Evolutionary conservation across 2,888 invertebrate genomes (phyloP), one percentile per base, ranked within the genome.

Genomic region (Ophion ellenae): DNA sequence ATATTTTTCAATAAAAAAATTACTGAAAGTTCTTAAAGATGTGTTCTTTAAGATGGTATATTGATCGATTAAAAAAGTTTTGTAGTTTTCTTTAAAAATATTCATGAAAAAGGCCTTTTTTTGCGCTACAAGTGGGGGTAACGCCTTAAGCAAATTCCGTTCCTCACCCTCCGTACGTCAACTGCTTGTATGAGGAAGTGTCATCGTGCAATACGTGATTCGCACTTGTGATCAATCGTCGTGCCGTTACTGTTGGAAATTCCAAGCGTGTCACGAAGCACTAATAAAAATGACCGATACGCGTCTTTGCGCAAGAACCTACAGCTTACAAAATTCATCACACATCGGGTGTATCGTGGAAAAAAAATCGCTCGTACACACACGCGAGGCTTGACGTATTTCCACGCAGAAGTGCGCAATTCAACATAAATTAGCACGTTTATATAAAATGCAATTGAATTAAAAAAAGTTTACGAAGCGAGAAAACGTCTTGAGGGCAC

Each of bases 181-280:
- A 53, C 11, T 71, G 11, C 24, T 17, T 66, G 53, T 36, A 63
- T 20, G 14, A 74, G 69, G 40, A 73, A 85, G 57, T 79, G 64
- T 70, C 75, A 57, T 69, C 45, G 32, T 6, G 17, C 36, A 67
- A 66, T 82, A 71, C 79, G 75, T 79, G 71, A 79, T 28, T 45
- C 66, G 61, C 63, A 59, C 67, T 71, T 47, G 17, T 32, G 75
- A 85, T 85, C 45, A 78, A 77, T 81, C 45, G 69, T 28, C 69
- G 14, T 28, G n/a, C 11, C 40, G 66, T 70, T 24, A 77, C 32
- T 63, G 57, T 71, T 14, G 67, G 53, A 45, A 77, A 67, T 81
- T 73, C 74, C 67, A 63, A 53, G 32, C 24, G 28, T 61, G 73
- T 81, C 53, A 63, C 57, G 66, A 75, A 47, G 24, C 64, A 20